These are phyloP conservation scores for Craniophora ligustri DNA, from an alignment of 2,888 invertebrate genomes.

Conservation along the genomic window DNA sequence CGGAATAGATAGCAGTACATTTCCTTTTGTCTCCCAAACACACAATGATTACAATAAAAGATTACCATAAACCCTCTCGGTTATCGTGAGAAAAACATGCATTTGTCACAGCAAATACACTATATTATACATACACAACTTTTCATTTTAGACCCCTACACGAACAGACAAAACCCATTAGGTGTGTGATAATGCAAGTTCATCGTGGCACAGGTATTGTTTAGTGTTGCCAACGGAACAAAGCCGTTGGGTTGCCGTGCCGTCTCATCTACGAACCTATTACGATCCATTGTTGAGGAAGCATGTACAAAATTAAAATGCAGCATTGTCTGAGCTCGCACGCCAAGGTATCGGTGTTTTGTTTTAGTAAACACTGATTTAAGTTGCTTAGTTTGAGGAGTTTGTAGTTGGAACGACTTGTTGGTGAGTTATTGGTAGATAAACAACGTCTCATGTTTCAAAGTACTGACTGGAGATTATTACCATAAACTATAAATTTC, in stretches of 20 bases:
- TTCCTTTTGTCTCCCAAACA: slow-evolving; percentile 48
- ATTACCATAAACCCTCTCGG: slow-evolving; percentile 64
- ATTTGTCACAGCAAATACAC: slow-evolving; percentile 70
- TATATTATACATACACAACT: slow-evolving; percentile 68
- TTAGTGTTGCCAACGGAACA: slow-evolving; percentile 81
- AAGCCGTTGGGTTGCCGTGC: slow-evolving; percentile 79
- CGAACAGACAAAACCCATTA: slow-evolving; percentile 85
- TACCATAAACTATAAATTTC: too few species aligned
- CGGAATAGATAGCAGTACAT: slow-evolving; percentile 51
- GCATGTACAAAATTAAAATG: slow-evolving; percentile 86
- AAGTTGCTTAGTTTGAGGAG: slow-evolving; percentile 32
- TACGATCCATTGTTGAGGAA: slow-evolving; percentile 82
- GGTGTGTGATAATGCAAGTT: slow-evolving; percentile 86
- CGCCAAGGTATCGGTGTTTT: slow-evolving; percentile 69
- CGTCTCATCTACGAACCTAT: slow-evolving; percentile 84
- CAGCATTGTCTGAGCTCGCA: slow-evolving; percentile 80
- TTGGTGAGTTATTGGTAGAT: slow-evolving; percentile 3
- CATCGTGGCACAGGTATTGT: slow-evolving; percentile 84
- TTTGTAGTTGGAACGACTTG: slow-evolving; percentile 4
- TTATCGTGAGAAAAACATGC: slow-evolving; percentile 74
- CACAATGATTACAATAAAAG: slow-evolving; percentile 48
- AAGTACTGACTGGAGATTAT: background rate
- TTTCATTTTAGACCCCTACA: slow-evolving; percentile 68
- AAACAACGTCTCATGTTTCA: background rate
- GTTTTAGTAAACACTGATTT: slow-evolving; percentile 65